phyloP scores from a whole-genome alignment of 1,140 invertebrate species.

The Monomorium pharaonis region DNA sequence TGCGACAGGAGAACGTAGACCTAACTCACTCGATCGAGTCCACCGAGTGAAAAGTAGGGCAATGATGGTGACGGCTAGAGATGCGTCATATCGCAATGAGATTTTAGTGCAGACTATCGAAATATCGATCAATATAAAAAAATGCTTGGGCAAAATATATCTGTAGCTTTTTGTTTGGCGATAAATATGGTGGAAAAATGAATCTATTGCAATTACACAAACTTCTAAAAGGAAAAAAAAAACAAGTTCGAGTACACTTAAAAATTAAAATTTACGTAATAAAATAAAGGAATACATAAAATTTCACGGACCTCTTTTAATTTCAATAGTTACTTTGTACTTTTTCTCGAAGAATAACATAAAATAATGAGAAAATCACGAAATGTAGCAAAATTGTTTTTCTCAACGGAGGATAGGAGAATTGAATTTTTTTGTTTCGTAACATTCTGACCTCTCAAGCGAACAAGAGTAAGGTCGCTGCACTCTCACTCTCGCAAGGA shows the following conservation, averaged over 20 bases:
- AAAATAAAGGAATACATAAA: background rate
- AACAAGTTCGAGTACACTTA: background rate
- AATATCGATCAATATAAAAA: background rate
- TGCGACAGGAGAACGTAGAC: conserved; percentile 19
- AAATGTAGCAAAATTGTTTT: background rate
- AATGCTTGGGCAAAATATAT: background rate
- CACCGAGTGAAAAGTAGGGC: conserved; percentile 60
- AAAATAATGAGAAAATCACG: background rate
- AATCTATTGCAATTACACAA: background rate
- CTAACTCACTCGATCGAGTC: conserved; percentile 62
- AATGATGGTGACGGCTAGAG: conserved; percentile 57
- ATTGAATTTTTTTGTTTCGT: background rate
- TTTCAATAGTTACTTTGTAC: background rate
- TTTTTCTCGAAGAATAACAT: background rate
- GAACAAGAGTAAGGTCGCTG: background rate
- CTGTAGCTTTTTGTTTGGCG: background rate
- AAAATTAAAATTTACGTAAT: background rate
- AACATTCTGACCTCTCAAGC: background rate
- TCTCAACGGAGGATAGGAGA: background rate
- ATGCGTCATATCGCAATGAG: conserved; percentile 38
- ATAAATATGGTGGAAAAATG: background rate
- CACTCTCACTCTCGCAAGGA: conserved; percentile 49
- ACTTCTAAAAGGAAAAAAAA: background rate
- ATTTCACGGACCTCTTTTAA: background rate
- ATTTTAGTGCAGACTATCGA: conserved; percentile 40